These are phyloP conservation scores for Perca fluviatilis DNA, from an alignment of 2,113 vertebrate species.

Conservation along the genomic window DNA sequence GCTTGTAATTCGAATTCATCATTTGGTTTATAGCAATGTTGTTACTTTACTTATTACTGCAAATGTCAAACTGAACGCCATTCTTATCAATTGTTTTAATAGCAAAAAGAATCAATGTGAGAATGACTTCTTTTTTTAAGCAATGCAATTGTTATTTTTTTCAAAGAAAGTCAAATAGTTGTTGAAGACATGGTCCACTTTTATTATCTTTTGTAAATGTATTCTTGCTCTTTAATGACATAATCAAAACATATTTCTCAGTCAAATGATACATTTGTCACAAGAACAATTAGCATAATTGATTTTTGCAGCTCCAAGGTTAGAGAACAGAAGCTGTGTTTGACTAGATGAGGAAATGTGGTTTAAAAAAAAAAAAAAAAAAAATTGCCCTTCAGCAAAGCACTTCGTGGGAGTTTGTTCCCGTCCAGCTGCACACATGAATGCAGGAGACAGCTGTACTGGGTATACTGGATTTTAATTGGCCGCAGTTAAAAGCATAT, in stretches of 20 bases:
- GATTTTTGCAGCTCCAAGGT: too few relatives aligned
- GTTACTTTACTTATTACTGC: too few relatives aligned
- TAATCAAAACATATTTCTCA: neutral
- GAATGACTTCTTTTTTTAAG: neutral
- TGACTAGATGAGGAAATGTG: too few relatives aligned
- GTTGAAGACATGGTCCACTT: too few relatives aligned
- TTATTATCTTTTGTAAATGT: neutral
- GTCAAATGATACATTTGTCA: neutral
- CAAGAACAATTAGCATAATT: too few relatives aligned
- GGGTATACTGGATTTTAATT: neutral
- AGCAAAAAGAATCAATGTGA: neutral
- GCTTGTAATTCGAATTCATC: neutral
- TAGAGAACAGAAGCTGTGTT: neutral
- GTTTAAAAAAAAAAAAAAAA: too few relatives aligned
- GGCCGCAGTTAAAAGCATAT: neutral
- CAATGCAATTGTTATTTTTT: too few relatives aligned
- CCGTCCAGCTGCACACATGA: neutral
- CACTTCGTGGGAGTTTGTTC: neutral
- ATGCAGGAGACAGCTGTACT: neutral
- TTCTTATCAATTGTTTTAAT: neutral
- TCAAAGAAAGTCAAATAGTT: neutral
- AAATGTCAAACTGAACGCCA: too few relatives aligned
- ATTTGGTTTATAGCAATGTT: neutral
- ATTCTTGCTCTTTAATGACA: neutral
- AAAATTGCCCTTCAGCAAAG: neutral